phyloP scores from a whole-genome alignment of 2,113 vertebrate species.

The Microcebus ravelobensis region DNA sequence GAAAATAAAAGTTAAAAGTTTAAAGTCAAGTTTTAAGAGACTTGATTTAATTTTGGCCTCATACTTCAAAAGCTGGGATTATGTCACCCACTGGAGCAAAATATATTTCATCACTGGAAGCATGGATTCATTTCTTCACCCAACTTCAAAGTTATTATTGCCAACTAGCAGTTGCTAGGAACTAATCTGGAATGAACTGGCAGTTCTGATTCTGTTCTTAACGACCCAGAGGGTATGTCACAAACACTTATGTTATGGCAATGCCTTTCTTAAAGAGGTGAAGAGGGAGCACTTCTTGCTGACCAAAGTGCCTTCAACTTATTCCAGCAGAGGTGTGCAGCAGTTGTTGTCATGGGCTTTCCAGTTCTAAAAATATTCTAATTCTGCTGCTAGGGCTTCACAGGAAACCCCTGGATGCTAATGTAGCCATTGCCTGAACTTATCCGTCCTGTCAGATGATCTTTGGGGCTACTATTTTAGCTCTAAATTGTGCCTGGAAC shows the following conservation, averaged over 20 bases:
- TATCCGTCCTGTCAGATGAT: neutral
- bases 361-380: neutral
- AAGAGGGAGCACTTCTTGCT: neutral
- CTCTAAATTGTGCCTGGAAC: neutral
- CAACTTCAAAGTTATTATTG: neutral
- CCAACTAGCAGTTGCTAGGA: neutral
- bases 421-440: neutral
- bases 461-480: neutral
- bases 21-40: neutral
- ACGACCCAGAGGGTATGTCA: conserved; percentile 19
- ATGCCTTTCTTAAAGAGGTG: neutral
- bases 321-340: neutral
- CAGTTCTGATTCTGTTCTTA: conserved; percentile 40
- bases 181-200: conserved; percentile 25
- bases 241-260: neutral
- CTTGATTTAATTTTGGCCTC: neutral
- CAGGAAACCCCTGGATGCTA: neutral
- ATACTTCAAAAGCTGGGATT: neutral
- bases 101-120: neutral
- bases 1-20: neutral
- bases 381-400: neutral
- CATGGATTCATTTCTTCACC: neutral
- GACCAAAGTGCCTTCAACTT: neutral
- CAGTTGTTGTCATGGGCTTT: neutral
- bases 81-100: neutral